phyloP scores from a whole-genome alignment of 2,113 vertebrate species.

The Melanerpes formicivorus region DNA sequence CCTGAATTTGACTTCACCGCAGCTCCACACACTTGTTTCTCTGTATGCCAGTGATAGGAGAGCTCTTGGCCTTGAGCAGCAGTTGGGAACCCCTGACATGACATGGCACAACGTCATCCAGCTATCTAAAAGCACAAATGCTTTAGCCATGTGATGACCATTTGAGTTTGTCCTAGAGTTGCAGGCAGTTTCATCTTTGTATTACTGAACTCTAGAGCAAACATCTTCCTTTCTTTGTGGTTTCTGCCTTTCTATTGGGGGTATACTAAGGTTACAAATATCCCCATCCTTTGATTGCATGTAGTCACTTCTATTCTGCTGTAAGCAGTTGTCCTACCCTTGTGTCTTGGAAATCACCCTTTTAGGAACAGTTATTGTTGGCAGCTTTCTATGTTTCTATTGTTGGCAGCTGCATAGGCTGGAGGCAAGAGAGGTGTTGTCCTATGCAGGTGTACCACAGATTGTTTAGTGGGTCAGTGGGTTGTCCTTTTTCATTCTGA shows the following conservation, averaged over 20 bases:
- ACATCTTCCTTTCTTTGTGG: neutral
- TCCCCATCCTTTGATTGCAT: rapidly evolving
- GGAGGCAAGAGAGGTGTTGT: neutral
- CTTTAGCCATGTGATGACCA: neutral
- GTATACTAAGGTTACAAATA: neutral
- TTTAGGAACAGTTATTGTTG: neutral
- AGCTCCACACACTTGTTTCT: neutral
- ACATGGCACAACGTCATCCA: neutral
- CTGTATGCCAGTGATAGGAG: neutral
- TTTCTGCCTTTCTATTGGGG: neutral
- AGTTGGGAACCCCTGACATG: neutral
- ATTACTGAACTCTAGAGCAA: neutral
- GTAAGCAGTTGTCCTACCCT: neutral
- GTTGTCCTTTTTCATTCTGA: neutral
- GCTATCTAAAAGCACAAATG: neutral
- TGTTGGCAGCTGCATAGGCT: neutral
- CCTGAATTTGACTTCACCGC: neutral
- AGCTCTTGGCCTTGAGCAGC: neutral
- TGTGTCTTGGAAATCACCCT: neutral
- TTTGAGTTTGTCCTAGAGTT: neutral
- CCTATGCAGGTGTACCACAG: neutral
- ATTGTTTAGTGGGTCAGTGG: neutral
- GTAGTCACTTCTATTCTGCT: neutral
- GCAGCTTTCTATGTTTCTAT: neutral
- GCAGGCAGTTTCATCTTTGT: neutral